These are phyloP conservation scores for Drosophila kohkoa DNA, from an alignment of 1,140 invertebrate species.

Conservation along the genomic window DNA sequence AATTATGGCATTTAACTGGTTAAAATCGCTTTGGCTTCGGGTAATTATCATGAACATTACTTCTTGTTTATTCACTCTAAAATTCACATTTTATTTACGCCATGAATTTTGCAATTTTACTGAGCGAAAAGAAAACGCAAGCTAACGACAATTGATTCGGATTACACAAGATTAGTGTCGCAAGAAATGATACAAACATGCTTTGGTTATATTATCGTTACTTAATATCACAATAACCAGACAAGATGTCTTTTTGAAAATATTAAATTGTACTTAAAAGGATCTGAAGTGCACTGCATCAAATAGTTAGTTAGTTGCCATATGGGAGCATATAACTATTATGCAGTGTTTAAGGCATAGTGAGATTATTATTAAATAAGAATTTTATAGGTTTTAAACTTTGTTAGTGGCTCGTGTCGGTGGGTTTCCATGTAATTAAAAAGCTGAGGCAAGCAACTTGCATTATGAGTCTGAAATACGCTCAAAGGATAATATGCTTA, in stretches of 20 bases:
- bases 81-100: conserved; percentile 72
- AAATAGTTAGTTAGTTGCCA: too few species aligned
- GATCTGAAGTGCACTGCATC: too few species aligned
- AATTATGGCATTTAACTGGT: conserved; percentile 75
- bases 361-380: conserved; percentile 4
- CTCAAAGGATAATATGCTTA: conserved; percentile 74
- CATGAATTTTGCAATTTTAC: conserved; percentile 63
- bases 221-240: neutral
- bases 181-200: neutral
- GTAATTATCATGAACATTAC: conserved; percentile 80
- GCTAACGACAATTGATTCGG: conserved; percentile 23
- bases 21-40: conserved; percentile 71
- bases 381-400: conserved; percentile 40
- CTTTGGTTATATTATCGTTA: neutral
- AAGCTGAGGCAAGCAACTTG: conserved; percentile 50
- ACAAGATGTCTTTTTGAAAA: too few species aligned
- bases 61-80: conserved; percentile 80
- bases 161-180: conserved; percentile 6
- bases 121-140: conserved; percentile 34
- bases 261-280: too few species aligned
- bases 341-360: neutral
- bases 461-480: conserved; percentile 43
- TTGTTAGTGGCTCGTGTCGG: conserved; percentile 30
- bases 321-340: too few species aligned
- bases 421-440: conserved; percentile 63